These are phyloP conservation scores for Gymnarchus niloticus DNA, from an alignment of 2,113 vertebrate species.

Conservation along the genomic window DNA sequence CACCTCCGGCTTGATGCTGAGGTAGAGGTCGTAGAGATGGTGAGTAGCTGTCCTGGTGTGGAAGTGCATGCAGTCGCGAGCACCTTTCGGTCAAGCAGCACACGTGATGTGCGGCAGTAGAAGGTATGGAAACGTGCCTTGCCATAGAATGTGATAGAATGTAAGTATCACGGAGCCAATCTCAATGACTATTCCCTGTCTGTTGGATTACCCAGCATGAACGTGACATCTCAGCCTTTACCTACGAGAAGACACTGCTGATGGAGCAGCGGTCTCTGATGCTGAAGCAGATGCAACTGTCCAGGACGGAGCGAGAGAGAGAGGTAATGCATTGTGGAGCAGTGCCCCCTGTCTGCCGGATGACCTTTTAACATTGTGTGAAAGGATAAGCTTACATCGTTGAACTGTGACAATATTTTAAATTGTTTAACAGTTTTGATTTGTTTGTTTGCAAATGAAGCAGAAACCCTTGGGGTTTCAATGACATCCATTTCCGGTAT, in stretches of 20 bases:
- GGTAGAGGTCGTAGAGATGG: conserved; percentile 97
- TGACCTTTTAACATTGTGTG: neutral
- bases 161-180: neutral
- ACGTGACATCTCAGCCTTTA: conserved; percentile 92
- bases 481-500: no score
- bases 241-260: conserved; percentile 89
- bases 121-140: neutral
- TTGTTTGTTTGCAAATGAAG: no score
- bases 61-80: neutral
- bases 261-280: conserved; percentile 97
- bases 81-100: neutral
- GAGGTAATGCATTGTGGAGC: conserved; percentile 66
- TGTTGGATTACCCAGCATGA: conserved; percentile 65
- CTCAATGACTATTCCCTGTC: neutral
- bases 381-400: neutral
- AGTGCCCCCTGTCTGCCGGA: conserved; percentile 2
- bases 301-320: conserved; percentile 81
- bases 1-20: conserved; percentile 83
- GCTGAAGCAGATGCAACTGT: conserved; percentile 94
- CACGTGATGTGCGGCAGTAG: neutral
- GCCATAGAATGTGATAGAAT: no score
- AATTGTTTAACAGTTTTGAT: no score
- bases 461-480: no score
- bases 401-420: neutral
- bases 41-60: conserved; percentile 43